These are phyloP conservation scores for Enhydra lutris DNA, from an alignment of 2,113 vertebrate species.

Conservation along the genomic window DNA sequence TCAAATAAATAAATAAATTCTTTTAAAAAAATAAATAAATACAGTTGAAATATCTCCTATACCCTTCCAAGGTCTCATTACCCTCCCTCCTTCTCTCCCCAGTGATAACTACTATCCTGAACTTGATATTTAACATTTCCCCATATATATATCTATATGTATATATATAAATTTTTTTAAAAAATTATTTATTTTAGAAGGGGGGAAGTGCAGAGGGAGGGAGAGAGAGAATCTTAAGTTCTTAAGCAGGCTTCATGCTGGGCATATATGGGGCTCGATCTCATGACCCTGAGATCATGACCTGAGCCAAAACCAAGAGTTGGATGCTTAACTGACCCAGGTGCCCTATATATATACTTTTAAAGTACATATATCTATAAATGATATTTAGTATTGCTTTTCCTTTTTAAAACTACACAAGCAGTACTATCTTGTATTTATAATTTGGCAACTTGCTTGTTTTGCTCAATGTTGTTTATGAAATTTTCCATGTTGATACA, in stretches of 20 bases:
- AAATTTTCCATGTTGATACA: neutral
- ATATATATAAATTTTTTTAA: too few relatives aligned
- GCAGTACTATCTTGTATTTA: neutral
- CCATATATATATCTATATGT: neutral
- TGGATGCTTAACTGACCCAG: neutral
- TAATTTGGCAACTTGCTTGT: neutral
- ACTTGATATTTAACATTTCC: conserved; percentile 2
- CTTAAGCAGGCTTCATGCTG: neutral
- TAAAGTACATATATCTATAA: neutral
- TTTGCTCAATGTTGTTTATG: neutral
- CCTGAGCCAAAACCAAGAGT: neutral
- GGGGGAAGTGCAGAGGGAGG: neutral
- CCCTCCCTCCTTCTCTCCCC: neutral
- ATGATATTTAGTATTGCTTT: conserved; percentile 1
- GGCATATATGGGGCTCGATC: neutral
- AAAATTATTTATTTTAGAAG: neutral
- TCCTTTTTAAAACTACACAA: neutral
- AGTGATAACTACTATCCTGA: neutral
- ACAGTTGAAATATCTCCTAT: neutral
- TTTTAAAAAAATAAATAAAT: neutral
- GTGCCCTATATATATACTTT: neutral
- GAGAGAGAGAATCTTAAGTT: neutral
- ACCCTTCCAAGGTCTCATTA: neutral
- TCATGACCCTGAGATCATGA: neutral
- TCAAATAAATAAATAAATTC: too few relatives aligned